Percentiles rank a stretch among this genome's conserved stretches.
phyloP scores from a whole-genome alignment of 2,888 invertebrate genomes.

The Bugulina stolonifera region DNA sequence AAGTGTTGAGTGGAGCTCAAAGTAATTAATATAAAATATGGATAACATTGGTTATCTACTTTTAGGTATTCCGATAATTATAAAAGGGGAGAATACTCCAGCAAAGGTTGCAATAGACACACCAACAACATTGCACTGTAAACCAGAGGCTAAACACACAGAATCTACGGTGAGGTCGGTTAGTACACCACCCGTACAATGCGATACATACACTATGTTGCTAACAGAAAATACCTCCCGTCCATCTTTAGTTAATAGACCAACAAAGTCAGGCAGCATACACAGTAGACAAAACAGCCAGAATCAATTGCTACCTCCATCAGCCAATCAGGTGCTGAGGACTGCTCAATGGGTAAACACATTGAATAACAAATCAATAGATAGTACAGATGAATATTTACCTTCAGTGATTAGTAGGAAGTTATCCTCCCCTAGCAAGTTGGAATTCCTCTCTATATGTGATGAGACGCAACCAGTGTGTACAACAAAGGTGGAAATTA shows the following conservation, averaged over 20 bases:
- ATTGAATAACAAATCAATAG: background rate
- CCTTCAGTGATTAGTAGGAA: background rate
- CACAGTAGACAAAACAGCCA: background rate
- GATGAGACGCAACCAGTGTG: background rate
- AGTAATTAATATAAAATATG: no score
- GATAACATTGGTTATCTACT: no score
- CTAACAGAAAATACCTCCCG: background rate
- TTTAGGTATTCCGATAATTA: no score
- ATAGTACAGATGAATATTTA: background rate
- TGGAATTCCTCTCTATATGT: background rate
- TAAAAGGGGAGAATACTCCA: no score
- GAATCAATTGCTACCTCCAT: constrained; percentile 6
- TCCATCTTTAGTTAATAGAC: background rate
- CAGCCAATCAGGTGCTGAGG: constrained; percentile 14
- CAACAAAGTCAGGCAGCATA: background rate
- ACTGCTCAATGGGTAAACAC: constrained; percentile 23
- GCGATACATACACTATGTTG: background rate
- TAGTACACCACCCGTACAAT: background rate
- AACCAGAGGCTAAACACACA: no score
- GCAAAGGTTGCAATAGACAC: no score
- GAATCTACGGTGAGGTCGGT: no score
- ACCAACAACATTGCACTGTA: no score
- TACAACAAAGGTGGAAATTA: constrained; percentile 13
- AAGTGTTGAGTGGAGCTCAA: no score
- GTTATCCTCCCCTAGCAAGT: background rate